Percentiles rank a stretch among this genome's conserved stretches.
Conservation (phyloP, 1,140 invertebrate genomes). For the Lycorma delicatula region DNA sequence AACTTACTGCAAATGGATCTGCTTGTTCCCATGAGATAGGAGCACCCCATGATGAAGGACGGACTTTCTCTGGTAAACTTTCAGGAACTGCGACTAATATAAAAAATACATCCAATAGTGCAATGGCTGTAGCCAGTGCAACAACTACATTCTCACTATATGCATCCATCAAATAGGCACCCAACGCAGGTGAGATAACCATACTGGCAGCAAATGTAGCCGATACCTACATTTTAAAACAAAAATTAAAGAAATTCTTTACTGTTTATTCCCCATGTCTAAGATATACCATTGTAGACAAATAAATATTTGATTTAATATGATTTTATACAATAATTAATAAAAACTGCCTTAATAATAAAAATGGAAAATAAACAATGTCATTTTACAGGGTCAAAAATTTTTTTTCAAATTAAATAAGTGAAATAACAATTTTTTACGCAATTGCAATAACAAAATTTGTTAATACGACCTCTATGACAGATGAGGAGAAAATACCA, state of each 20-base stretch:
- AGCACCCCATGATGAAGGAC: constrained; percentile 65
- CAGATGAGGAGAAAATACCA: too few relatives aligned
- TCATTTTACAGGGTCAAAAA: too few relatives aligned
- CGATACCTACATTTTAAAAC: constrained; percentile 65
- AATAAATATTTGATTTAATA: neutral
- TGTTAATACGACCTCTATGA: too few relatives aligned
- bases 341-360: neutral
- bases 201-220: constrained; percentile 98
- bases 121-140: constrained; percentile 90
- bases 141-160: constrained; percentile 93
- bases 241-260: too few relatives aligned
- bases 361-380: too few relatives aligned
- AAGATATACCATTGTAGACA: too few relatives aligned
- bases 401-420: too few relatives aligned
- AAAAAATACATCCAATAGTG: constrained; percentile 94
- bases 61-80: constrained; percentile 89
- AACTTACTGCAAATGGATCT: constrained; percentile 85
- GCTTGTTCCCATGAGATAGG: constrained; percentile 93
- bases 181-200: constrained; percentile 93
- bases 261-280: too few relatives aligned
- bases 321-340: neutral
- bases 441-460: too few relatives aligned
- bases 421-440: too few relatives aligned
- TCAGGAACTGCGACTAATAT: constrained; percentile 97
- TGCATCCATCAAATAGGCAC: constrained; percentile 81